Base-by-base conservation (phyloP, 2,797 vertebrate species). In the Phalanger gymnotis region DNA sequence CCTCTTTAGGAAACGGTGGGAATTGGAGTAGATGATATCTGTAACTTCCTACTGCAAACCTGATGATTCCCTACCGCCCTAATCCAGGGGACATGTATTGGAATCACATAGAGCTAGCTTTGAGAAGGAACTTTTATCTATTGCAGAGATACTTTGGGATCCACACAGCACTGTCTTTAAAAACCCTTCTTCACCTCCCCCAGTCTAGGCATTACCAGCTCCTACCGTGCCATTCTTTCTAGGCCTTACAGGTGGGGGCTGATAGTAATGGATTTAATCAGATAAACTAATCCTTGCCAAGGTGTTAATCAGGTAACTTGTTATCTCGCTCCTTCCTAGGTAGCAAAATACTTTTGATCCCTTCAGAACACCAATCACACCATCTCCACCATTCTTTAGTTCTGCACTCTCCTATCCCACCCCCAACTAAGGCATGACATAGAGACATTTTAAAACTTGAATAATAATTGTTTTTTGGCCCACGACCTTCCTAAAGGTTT, bases 401-500 rank as follows among this genome's bases (percentile, higher is more conserved):
- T 0, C 10, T 92, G 66, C 19, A 11, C 91, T 55, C 66, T 93
- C 58, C 95, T 40, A 54, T 28, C 61, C 34, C 4, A 5, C 3
- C 73, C 10, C 25, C 12, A 22, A n/a, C 25, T 57, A 91, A 96
- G 51, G 27, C 73, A 40, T 25, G 30, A 66, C 92, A 94, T 89
- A 34, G 91, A 91, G 52, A 31, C 66, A 93, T 92, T 66, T 92
- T 53, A 53, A 87, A 96, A 94, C 58, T 34, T 66, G 95, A 61
- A 54, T 7, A 4, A 87, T 54, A 93, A 94, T 94, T 54, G n/a
- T 90, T 96, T 96, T 94, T 81, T 55, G 58, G 81, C 89, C 55
- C 5, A 34, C n/a, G 53, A 61, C 90, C 53, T 93, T 96, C 97
- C 94, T 93, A 92, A 81, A 97, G 90, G 25, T 91, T 95, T 96